phyloP scores from a whole-genome alignment of 37 sponge, comb jelly and placozoan species.

The Haliclona indistincta region DNA sequence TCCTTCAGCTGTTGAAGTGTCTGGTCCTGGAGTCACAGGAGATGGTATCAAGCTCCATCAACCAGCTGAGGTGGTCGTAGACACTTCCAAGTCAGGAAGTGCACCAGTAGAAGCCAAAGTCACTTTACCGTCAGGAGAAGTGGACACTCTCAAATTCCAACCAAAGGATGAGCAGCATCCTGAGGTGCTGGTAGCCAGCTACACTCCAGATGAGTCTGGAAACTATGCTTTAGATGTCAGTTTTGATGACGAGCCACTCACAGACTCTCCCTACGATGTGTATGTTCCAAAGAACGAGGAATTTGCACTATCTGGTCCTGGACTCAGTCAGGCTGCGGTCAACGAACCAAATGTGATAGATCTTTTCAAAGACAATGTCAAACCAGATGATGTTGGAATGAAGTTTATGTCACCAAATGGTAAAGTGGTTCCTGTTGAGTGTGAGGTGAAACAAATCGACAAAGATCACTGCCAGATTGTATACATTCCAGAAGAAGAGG shows the following conservation, averaged over 20 bases:
- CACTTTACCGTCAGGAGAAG: constrained; percentile 62
- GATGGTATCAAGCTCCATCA: constrained; percentile 61
- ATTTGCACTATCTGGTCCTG: constrained; percentile 58
- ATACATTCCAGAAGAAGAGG: background rate
- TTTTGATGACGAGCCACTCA: constrained; percentile 76
- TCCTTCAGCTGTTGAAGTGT: constrained; percentile 61
- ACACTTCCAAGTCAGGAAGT: constrained; percentile 76
- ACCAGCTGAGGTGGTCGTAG: constrained; percentile 76
- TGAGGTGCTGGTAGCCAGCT: constrained; percentile 22
- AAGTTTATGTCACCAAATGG: constrained; percentile 51
- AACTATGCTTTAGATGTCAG: constrained; percentile 68
- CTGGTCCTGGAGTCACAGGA: constrained; percentile 93
- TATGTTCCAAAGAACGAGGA: constrained; percentile 56
- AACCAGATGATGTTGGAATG: constrained; percentile 59
- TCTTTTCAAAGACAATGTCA: constrained; percentile 66
- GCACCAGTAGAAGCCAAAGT: constrained; percentile 71
- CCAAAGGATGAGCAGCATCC: constrained; percentile 21
- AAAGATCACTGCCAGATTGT: constrained; percentile 8
- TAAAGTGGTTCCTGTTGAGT: constrained; percentile 31
- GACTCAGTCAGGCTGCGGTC: constrained; percentile 60
- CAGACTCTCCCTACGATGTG: constrained; percentile 71
- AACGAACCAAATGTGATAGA: constrained; percentile 60
- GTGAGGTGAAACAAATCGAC: constrained; percentile 13
- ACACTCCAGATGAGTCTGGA: constrained; percentile 72
- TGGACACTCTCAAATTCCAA: background rate